A percentile compares a stretch with the other conserved stretches of the same genome.
Conservation (phyloP, 2,113 vertebrate species). For the Cochlearius cochlearius region DNA sequence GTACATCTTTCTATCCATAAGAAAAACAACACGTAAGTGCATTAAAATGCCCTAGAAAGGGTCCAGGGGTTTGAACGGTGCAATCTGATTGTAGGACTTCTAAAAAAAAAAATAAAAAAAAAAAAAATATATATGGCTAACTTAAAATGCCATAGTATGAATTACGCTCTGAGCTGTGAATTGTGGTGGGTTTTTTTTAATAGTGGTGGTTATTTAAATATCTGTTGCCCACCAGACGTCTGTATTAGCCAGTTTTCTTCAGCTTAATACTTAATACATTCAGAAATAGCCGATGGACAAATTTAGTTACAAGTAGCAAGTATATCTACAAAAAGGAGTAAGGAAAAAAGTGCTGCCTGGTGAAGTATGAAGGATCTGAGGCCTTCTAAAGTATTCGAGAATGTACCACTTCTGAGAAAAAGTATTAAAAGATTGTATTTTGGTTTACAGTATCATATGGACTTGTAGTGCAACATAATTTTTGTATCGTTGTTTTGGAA, state of each 20-base stretch:
- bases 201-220: background rate
- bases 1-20: background rate
- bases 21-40: background rate
- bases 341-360: background rate
- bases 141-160: conserved; percentile 21
- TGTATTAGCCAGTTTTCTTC: background rate
- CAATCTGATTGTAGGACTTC: background rate
- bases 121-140: background rate
- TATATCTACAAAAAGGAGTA: background rate
- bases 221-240: background rate
- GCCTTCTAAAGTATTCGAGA: background rate
- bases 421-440: background rate
- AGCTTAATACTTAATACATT: background rate
- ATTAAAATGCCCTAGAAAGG: background rate
- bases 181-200: background rate
- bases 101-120: no score
- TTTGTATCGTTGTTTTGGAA: background rate
- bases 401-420: background rate
- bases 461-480: background rate
- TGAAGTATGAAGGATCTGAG: background rate
- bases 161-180: conserved; percentile 3
- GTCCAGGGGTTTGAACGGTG: background rate
- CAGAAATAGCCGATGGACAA: background rate
- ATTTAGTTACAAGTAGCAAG: background rate
- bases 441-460: background rate